Percentiles rank a stretch among this genome's conserved stretches.
Conservation (phyloP, 2,797 vertebrate genomes). For the Myripristis jacobus region DNA sequence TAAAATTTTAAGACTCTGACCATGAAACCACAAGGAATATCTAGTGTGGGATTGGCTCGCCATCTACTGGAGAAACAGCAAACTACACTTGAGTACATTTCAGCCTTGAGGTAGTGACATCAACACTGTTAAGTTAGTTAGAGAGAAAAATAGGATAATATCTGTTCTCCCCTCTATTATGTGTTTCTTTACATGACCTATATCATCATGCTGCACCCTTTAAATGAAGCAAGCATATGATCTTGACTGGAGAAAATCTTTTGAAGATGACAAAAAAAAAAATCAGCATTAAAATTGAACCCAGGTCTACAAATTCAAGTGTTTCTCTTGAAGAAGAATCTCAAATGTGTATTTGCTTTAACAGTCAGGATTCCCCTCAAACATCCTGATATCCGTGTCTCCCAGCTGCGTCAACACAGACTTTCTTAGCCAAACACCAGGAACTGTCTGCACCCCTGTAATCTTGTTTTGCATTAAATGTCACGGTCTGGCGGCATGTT, state of each 20-base stretch:
- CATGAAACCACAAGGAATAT: not conserved
- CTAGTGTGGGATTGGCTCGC: conserved; percentile 19
- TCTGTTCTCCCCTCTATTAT: too few species aligned
- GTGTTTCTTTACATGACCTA: too few species aligned
- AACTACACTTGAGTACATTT: not conserved
- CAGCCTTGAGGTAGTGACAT: not conserved
- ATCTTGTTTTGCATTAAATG: not conserved
- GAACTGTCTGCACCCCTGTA: not conserved
- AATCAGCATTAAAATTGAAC: too few species aligned
- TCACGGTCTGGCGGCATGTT: too few species aligned
- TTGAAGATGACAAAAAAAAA: too few species aligned
- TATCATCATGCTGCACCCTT: too few species aligned
- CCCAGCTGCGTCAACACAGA: not conserved
- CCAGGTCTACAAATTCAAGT: not conserved
- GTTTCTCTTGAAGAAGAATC: not conserved
- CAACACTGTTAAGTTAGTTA: too few species aligned
- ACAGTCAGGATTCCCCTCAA: not conserved
- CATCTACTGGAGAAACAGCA: conserved; percentile 39
- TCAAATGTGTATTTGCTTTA: not conserved
- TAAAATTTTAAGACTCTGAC: not conserved
- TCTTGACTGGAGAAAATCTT: too few species aligned
- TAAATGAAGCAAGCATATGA: too few species aligned
- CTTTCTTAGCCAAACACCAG: too few species aligned
- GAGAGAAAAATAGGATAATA: too few species aligned
- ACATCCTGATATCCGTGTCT: not conserved